Conservation (phyloP, 64 coral and sea anemone genomes). For the Porites lutea region DNA sequence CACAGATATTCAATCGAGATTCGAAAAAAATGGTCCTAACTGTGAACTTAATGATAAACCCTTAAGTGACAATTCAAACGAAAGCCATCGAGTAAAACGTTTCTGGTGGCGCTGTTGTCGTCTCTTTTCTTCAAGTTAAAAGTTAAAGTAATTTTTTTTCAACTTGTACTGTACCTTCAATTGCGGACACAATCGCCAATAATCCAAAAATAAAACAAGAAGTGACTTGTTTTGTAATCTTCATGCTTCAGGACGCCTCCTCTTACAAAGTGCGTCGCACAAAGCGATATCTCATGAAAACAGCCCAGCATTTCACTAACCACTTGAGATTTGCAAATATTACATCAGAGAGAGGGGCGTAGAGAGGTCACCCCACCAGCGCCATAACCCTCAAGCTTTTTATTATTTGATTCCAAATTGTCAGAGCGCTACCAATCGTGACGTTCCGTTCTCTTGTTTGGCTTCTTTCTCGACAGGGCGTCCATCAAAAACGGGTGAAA, state of each 20-base stretch:
- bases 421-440: neutral
- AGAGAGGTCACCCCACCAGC: slow-evolving; percentile 41
- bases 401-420: neutral
- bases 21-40: neutral
- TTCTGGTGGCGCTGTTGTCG: too few species aligned
- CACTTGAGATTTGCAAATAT: slow-evolving; percentile 55
- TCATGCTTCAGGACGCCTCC: slow-evolving; percentile 7
- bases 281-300: slow-evolving; percentile 22
- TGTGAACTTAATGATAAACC: neutral
- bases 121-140: neutral
- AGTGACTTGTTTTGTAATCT: slow-evolving; percentile 1
- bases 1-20: neutral
- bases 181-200: neutral
- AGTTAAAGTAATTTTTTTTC: neutral
- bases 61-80: neutral
- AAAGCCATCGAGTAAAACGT: neutral
- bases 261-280: slow-evolving; percentile 20
- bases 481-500: neutral
- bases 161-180: slow-evolving; percentile 11
- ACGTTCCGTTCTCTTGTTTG: neutral
- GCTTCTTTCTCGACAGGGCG: neutral
- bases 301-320: neutral
- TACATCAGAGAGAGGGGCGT: slow-evolving; percentile 53
- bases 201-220: slow-evolving; percentile 17
- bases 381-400: neutral